Percentiles rank a stretch among this genome's conserved stretches.
These are phyloP conservation scores for Drosophila yakuba DNA, from an alignment of 1,140 invertebrate genomes.

Conservation along the genomic window DNA sequence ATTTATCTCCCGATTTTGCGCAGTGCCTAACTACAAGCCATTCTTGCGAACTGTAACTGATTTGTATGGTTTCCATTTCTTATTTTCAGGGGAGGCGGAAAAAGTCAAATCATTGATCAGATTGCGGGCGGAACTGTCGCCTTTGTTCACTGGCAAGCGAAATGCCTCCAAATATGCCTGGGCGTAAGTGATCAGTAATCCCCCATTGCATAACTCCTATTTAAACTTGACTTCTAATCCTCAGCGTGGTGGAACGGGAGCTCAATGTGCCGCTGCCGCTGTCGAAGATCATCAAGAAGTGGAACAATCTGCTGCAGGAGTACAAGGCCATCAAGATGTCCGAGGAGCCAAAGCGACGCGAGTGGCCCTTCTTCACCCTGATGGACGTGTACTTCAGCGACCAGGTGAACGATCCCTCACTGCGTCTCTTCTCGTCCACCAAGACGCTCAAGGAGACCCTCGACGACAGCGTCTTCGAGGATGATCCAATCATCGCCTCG, in stretches of 20 bases:
- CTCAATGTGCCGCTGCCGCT: conserved; percentile 83
- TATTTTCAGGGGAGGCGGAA: conserved; percentile 84
- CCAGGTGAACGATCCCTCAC: conserved; percentile 84
- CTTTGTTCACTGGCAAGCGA: conserved; percentile 83
- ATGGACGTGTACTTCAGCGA: conserved; percentile 85
- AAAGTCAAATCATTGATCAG: conserved; percentile 85
- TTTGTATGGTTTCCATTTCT: conserved; percentile 16
- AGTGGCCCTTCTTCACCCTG: conserved; percentile 84
- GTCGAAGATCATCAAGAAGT: conserved; percentile 85
- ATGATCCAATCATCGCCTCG: conserved; percentile 84
- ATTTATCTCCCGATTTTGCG: not conserved
- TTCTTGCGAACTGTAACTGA: conserved; percentile 29
- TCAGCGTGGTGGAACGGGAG: conserved; percentile 82
- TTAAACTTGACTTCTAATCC: conserved; percentile 2
- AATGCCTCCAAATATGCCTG: conserved; percentile 85
- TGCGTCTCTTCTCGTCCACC: conserved; percentile 83
- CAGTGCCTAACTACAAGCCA: not conserved
- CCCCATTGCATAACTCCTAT: conserved; percentile 12
- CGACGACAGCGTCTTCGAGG: conserved; percentile 84
- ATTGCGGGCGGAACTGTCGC: conserved; percentile 84
- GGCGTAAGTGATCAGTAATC: conserved; percentile 75
- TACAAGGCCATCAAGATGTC: conserved; percentile 85
- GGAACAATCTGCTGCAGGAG: conserved; percentile 84
- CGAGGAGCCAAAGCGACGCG: conserved; percentile 84
- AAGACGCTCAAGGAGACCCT: conserved; percentile 83